Base-by-base conservation (phyloP, 2,113 vertebrate genomes). In the Grallaria varia region DNA sequence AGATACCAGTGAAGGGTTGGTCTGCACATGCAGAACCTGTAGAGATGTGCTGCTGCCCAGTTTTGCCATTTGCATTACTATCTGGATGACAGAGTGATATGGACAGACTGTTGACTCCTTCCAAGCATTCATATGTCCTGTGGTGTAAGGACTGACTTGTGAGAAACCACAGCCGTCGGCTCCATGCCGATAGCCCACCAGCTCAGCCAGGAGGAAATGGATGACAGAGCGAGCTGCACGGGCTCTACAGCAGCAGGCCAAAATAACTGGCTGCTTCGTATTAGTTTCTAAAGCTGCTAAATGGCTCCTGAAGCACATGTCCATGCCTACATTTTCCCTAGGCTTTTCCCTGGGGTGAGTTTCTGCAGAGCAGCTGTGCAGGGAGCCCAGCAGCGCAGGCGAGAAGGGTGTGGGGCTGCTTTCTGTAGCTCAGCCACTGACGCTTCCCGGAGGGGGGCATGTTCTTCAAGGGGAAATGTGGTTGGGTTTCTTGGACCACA, bases 121-220 rank as follows among this genome's bases (percentile, higher is more conserved):
- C 80, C 0, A 40, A 58, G 68, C 8, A 2, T 60, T 95, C 33
- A 37, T 4, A 1, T 82, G 86, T 60, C 58, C 62, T 50, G 37
- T 47, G 69, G 44, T 68, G 30, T 50, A 24, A 74, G 42, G 35
- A 33, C 79, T 91, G 84, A 47, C 81, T 91, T 83, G 76, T 58
- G 77, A 94, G 87, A 95, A 96, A 87, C 94, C 96, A 45, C 96
- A 95, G 91, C 78, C 35, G 84, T 49, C 4, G 0, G 87, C 74
- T 91, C 71, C 63, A n/a, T 50, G 71, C 69, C 0, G 94, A 95
- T 93, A 96, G 79, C 47, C 64, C 0, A 1, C 52, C 40, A 16
- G 81, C 67, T 84, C 40, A 3, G 33, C 77, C 67, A 17, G 78
- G 71, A 96, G 96, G 96, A 97, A 97, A 63, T 67, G 89, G 74